phyloP scores from a whole-genome alignment of 2,113 vertebrate genomes.

The Grammomys dolichurus region DNA sequence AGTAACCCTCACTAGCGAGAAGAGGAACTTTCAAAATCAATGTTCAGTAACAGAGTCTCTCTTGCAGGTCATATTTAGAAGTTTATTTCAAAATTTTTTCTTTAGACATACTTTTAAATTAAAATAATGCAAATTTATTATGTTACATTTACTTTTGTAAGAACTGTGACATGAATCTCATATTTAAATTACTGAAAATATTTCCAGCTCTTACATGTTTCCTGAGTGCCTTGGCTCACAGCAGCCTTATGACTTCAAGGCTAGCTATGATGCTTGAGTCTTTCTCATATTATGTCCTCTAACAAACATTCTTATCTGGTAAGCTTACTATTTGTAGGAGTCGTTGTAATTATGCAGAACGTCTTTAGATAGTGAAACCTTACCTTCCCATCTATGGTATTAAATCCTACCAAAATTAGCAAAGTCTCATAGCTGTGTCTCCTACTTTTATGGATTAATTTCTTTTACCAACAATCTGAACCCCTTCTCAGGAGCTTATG shows the following conservation, averaged over 20 bases:
- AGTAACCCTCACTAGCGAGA: neutral
- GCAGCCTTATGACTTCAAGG: neutral
- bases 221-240: neutral
- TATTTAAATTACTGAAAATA: neutral
- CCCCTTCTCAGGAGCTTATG: neutral
- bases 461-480: neutral
- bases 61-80: neutral
- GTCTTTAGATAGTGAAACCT: neutral
- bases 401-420: neutral
- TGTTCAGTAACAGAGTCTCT: neutral
- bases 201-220: neutral
- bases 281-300: neutral
- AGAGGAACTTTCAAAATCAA: neutral
- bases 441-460: neutral
- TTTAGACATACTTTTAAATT: neutral
- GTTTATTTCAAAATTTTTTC: neutral
- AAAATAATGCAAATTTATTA: neutral
- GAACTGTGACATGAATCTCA: neutral
- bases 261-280: fast-evolving
- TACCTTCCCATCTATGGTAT: neutral
- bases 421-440: neutral
- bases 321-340: neutral
- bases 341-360: neutral
- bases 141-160: neutral
- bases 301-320: neutral